phyloP scores from a whole-genome alignment of 2,888 invertebrate species.

The Eristalis intricaria region DNA sequence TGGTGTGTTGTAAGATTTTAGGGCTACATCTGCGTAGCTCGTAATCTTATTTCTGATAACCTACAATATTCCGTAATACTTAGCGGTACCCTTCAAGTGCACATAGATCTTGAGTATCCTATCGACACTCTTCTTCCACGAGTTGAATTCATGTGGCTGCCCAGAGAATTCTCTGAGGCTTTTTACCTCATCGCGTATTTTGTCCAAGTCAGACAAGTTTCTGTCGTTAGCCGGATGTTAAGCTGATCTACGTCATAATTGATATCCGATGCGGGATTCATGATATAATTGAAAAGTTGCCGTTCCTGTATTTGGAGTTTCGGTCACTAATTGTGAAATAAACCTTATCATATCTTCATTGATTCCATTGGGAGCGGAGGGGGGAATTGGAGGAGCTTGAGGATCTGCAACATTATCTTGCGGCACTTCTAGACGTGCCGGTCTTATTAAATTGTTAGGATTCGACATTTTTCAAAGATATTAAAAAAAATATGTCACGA shows the following conservation, averaged over 20 bases:
- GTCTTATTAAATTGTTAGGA: slow-evolving; percentile 3
- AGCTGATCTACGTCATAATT: slow-evolving; percentile 13
- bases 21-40: too few species aligned
- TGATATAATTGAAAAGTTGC: background rate
- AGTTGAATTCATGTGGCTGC: slow-evolving; percentile 16
- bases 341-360: too few species aligned
- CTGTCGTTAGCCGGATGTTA: background rate
- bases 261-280: background rate
- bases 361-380: background rate
- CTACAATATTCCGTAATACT: background rate
- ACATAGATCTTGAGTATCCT: slow-evolving; percentile 7
- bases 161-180: slow-evolving; percentile 5
- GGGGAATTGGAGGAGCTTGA: background rate
- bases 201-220: slow-evolving; percentile 24
- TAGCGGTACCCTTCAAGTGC: background rate
- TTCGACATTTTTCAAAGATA: too few species aligned
- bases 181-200: background rate
- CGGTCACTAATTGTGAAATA: background rate
- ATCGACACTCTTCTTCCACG: slow-evolving; percentile 15
- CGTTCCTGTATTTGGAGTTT: background rate
- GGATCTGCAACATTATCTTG: background rate
- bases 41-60: too few species aligned
- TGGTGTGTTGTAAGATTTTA: too few species aligned
- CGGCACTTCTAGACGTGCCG: background rate
- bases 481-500: too few species aligned